Evolutionary conservation across 2,888 invertebrate species (phyloP), one percentile per base, ranked within the genome.

Genomic region (Flexamia atlantica): DNA sequence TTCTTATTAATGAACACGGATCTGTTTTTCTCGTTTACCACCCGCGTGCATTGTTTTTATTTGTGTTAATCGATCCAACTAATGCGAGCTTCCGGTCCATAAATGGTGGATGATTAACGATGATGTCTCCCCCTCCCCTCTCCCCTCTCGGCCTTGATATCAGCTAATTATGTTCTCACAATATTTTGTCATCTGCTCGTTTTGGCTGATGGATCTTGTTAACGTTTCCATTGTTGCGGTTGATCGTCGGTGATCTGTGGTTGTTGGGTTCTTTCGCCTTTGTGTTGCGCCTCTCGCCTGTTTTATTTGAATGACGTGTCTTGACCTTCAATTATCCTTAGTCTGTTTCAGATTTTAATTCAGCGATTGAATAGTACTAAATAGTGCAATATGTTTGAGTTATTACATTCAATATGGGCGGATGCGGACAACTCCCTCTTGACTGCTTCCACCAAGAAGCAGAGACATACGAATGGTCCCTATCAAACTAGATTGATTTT

Each of bases 1-100:
- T 70, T 50, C 74, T 74, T 83, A 82, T 82, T 82, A 82, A 82
- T 72, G 82, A 82, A 23, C 82, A 30, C 42, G 23, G 82, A 83
- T 83, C 57, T 74, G 42, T 81, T 80, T 81, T 64, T 46, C 81
- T 64, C 40, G 68, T 57, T 81, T 46, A 46, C 81, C 68, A 81
- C 81, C 81, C 81, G 25, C 81, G 57, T 42, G 81, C 68, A 40
- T 70, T 70, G 82, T 70, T 82, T 82, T 82, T 82, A 70, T 82
- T 82, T 70, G 70, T 81, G 81, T 82, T 82, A 42, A 82, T 82
- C 82, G 40, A 42, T 82, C 50, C 36, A 23, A 50, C 32, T 82
- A 70, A 82, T 50, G 70, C 72, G 82, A 76, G 28, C 76, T 76
- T 76, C 76, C 76, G 76, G 76, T 76, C 28, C 28, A 28, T 42